Percentiles rank a stretch among this genome's conserved stretches.
Conservation (phyloP, 2,888 invertebrate genomes). For the Tipula helvola region DNA sequence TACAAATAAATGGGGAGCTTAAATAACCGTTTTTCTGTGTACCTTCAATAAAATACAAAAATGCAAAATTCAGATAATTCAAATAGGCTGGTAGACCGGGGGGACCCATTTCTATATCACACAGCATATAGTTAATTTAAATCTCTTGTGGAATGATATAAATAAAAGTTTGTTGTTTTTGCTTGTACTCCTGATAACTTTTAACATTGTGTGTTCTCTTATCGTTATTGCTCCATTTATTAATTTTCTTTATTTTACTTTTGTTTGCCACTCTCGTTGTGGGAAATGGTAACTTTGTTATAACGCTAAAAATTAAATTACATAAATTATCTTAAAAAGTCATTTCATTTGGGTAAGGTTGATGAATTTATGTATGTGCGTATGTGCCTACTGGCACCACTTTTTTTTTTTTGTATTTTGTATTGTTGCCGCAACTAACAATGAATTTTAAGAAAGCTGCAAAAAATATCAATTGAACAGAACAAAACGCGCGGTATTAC, state of each 20-base stretch:
- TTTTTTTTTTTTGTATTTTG: too few species aligned
- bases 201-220: background rate
- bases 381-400: background rate
- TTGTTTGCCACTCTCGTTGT: background rate
- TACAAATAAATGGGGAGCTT: too few species aligned
- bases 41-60: too few species aligned
- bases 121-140: background rate
- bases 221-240: background rate
- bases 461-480: too few species aligned
- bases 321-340: background rate
- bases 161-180: background rate
- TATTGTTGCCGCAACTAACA: too few species aligned
- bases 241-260: background rate
- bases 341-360: background rate
- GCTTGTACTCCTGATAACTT: background rate
- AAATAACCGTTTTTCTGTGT: too few species aligned
- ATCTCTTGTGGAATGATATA: background rate
- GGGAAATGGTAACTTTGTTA: background rate
- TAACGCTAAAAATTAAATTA: background rate
- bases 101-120: too few species aligned
- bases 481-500: too few species aligned
- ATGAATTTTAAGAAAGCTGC: too few species aligned
- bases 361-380: background rate
- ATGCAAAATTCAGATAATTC: too few species aligned
- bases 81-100: too few species aligned